Base-by-base conservation (phyloP, 2,113 vertebrate genomes). In the Tamias sibiricus region DNA sequence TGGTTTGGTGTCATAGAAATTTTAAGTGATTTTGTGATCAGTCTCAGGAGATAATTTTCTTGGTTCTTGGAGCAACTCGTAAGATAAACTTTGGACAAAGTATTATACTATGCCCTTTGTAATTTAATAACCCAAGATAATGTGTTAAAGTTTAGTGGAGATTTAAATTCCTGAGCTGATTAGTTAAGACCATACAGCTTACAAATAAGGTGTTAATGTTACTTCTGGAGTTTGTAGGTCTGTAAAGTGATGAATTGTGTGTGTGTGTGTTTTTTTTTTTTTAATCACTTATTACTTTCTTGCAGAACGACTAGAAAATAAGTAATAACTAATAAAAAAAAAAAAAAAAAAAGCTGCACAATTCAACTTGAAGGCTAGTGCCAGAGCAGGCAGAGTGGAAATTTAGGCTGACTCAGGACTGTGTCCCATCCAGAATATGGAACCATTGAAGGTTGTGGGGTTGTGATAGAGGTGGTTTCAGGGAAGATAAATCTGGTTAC, bases 91-190 rank as follows among this genome's bases (percentile, higher is more conserved):
- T 98, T 96, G 98, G 93, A 86, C 97, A 88, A 64, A 42, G 64
- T 88, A 62, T 98, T 97, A 97, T 79, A 90, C 96, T 90, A 8
- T 98, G 98, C 96, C 98, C 98, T 98, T 98, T 98, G 98, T 97
- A 97, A 98, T 96, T 90, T 97, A 98, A 97, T 95, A 98, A 98
- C 1, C 0, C 62, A 79, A 95, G 98, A 97, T 98, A 98, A 96
- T 91, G 30, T 49, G 97, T 90, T 92, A 95, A 97, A 96, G 22
- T 98, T 98, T 93, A 98, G 95, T 85, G 59, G 81, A 96, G 95
- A 98, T 97, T 98, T 96, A 95, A 97, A 98, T 98, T 98, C 97
- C 94, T 35, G 0, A 98, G 93, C 91, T 97, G 95, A 98, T 98
- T 98, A 98, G 81, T 82, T 97, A 91, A 93, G 88, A 57, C 49